Percentiles rank a stretch among this genome's conserved stretches.
phyloP scores from a whole-genome alignment of 35 echinoderm and acorn worm genomes.

The Chiridota heheva region DNA sequence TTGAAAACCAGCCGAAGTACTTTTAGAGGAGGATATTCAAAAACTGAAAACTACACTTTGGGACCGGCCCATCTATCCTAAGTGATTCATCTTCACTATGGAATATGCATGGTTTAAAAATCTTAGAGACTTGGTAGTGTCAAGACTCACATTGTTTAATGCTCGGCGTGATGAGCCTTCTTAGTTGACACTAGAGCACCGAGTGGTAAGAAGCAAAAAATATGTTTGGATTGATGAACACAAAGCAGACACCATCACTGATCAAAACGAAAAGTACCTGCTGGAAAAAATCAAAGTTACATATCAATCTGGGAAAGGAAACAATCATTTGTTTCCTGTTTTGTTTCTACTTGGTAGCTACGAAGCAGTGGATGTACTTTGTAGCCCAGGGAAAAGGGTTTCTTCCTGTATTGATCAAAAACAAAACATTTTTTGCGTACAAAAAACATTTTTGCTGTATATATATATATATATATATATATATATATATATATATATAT shows the following conservation, averaged over 20 bases:
- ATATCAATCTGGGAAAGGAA: slow-evolving; percentile 22
- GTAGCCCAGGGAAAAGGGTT: too few species aligned
- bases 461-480: too few species aligned
- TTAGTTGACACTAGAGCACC: slow-evolving; percentile 38
- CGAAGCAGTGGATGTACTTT: not conserved
- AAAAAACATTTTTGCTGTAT: too few species aligned
- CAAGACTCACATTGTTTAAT: slow-evolving; percentile 72
- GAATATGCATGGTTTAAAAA: slow-evolving; percentile 31
- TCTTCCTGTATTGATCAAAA: too few species aligned
- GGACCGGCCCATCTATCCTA: slow-evolving; percentile 5
- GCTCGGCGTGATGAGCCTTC: slow-evolving; percentile 54
- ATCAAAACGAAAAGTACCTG: slow-evolving; percentile 1
- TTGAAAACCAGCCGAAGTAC: slow-evolving; percentile 23
- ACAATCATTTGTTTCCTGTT: slow-evolving; percentile 33
- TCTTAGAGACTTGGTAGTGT: slow-evolving; percentile 43
- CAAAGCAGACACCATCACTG: slow-evolving; percentile 4
- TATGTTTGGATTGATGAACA: slow-evolving; percentile 35
- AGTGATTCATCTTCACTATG: slow-evolving; percentile 21
- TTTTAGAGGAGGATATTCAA: slow-evolving; percentile 26
- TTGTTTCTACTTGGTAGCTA: slow-evolving; percentile 4
- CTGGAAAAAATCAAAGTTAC: slow-evolving; percentile 19
- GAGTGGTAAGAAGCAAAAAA: slow-evolving; percentile 60
- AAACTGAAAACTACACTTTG: slow-evolving; percentile 11
- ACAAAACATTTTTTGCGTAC: too few species aligned
- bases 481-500: too few species aligned